Evolutionary conservation across 37 sponge, comb jelly and placozoan species (phyloP), one percentile per base, ranked within the genome.

Genomic region (Mnemiopsis leidyi): DNA sequence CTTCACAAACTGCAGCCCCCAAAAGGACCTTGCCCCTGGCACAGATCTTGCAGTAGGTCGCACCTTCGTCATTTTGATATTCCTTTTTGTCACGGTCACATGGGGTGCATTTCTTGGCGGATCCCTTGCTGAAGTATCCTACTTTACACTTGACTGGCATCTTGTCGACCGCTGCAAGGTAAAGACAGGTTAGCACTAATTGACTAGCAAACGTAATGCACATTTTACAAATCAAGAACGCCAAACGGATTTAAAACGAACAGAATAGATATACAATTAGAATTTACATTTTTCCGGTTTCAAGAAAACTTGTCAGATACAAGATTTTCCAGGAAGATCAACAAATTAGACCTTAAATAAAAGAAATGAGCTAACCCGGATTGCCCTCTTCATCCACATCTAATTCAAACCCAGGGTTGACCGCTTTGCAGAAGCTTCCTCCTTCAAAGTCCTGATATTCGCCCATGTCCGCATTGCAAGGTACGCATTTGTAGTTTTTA

Each of bases 31-130:
- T 35, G 21, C 82, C 82, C 21, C 82, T 79, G 33, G 36, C 36
- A 36, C 82, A 79, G 2, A 79, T 79, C 82, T 79, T 79, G 29
- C 82, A 79, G 82, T 79, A 79, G 3, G 82, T 35, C 23, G 82
- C 82, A 16, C 82, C 82, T 20, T 79, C 37, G 26, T 79, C 82
- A 32, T 79, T 79, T 36, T 79, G 82, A 32, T 79, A 79, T 23
- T 79, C 82, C 82, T 79, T 79, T 36, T 31, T 79, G 3, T 32
- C 35, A 2, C 37, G 2, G 36, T 79, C 82, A 79, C 82, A 79
- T 1, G 7, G 35, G 5, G 37, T 79, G 82, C 82, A 79, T 21
- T 16, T 35, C 9, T 32, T 32, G 2, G 33, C 36, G 9, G 82
- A 79, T 33, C 82, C 82, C 23, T 36, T 32, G 21, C 37, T 36